Conservation (phyloP, 2,888 invertebrate species). For the Polydrusus tereticollis region DNA sequence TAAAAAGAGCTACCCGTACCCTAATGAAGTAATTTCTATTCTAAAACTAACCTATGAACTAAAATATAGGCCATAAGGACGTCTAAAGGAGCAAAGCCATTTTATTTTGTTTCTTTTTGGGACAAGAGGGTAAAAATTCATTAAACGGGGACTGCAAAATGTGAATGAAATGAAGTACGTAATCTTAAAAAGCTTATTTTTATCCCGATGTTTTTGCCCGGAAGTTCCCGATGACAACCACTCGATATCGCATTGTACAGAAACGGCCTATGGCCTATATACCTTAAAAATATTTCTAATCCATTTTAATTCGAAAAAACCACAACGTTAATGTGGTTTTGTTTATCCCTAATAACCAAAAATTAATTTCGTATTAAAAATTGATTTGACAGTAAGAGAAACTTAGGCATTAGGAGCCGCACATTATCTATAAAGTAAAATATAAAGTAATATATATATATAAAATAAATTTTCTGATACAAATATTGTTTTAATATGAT, state of each 20-base stretch:
- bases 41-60: constrained; percentile 15
- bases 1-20: constrained; percentile 2
- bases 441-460: too few relatives aligned
- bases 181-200: constrained; percentile 32
- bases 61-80: constrained; percentile 12
- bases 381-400: too few relatives aligned
- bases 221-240: constrained; percentile 8
- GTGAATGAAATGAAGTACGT: constrained; percentile 29
- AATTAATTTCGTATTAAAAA: too few relatives aligned
- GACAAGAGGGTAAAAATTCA: constrained; percentile 31
- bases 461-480: too few relatives aligned
- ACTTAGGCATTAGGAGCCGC: too few relatives aligned
- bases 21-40: constrained; percentile 13
- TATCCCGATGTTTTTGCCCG: constrained; percentile 25
- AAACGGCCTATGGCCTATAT: background rate
- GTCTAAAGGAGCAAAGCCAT: constrained; percentile 13
- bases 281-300: too few relatives aligned
- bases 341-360: too few relatives aligned
- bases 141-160: constrained; percentile 21
- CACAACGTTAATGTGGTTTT: too few relatives aligned
- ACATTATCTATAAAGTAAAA: too few relatives aligned
- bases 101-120: constrained; percentile 24
- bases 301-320: too few relatives aligned
- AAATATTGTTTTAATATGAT: too few relatives aligned
- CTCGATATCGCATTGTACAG: constrained; percentile 21